Conservation (phyloP, 2,113 vertebrate species). For the Pardalotus punctatus region DNA sequence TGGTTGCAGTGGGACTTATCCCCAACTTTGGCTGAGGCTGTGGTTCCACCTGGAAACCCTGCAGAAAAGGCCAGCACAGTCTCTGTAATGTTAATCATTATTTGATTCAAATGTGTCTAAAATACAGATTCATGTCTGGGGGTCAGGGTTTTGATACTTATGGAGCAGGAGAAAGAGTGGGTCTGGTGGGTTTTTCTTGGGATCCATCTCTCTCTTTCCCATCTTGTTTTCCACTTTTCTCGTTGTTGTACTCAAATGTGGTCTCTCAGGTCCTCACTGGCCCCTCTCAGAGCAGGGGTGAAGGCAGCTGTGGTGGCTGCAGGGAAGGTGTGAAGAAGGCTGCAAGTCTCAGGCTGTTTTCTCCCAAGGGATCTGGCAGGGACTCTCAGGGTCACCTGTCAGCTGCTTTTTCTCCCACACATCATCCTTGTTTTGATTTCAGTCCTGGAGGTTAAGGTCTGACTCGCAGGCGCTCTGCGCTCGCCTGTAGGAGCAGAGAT, state of each 20-base stretch:
- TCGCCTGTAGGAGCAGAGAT: not conserved
- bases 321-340: not conserved
- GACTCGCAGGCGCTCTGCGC: fast-evolving
- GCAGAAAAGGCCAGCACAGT: not conserved
- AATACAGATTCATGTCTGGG: fast-evolving
- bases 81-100: too few relatives aligned
- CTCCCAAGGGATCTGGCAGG: not conserved
- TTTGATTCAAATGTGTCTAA: not conserved
- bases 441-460: not conserved
- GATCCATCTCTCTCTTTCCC: not conserved
- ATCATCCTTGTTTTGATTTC: not conserved
- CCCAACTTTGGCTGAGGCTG: not conserved
- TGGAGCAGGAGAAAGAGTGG: not conserved
- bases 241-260: not conserved
- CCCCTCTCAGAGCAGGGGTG: not conserved
- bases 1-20: not conserved
- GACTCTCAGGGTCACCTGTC: not conserved
- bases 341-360: not conserved
- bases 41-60: not conserved
- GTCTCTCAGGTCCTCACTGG: fast-evolving
- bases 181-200: not conserved
- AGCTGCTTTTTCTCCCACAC: not conserved
- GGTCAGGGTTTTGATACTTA: not conserved
- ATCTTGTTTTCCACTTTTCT: not conserved
- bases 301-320: not conserved